phyloP scores from a whole-genome alignment of 2,113 vertebrate genomes.

The Fulica atra region DNA sequence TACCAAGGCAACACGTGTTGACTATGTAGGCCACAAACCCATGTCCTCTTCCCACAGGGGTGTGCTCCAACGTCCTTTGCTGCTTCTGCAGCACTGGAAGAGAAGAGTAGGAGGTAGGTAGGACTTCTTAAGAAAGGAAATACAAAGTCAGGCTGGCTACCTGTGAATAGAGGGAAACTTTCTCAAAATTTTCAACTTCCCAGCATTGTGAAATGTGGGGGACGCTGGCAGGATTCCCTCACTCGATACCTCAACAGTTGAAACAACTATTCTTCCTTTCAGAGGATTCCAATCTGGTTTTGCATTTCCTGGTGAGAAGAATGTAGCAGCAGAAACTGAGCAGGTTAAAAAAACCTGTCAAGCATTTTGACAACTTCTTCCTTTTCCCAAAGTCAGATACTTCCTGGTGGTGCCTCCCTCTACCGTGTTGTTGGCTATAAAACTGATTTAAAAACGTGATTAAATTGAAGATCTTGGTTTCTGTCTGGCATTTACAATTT shows the following conservation, averaged over 20 bases:
- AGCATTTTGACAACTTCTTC: not conserved
- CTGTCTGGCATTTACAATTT: not conserved
- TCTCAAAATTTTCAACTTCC: not conserved
- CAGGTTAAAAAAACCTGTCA: not conserved
- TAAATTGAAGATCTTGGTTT: not conserved
- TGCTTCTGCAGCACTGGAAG: not conserved
- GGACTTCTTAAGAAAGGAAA: not conserved
- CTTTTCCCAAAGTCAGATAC: not conserved
- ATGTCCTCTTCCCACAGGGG: not conserved
- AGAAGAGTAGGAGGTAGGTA: not conserved
- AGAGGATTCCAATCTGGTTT: not conserved
- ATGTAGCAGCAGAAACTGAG: not conserved
- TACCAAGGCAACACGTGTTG: fast-evolving
- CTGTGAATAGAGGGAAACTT: not conserved
- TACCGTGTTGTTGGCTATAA: not conserved
- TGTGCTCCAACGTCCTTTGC: not conserved
- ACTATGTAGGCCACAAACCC: not conserved
- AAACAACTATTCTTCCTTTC: not conserved
- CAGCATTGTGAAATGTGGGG: not conserved
- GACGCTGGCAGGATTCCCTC: not conserved
- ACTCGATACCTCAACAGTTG: not conserved
- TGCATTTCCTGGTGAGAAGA: not conserved
- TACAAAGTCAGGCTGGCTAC: not conserved
- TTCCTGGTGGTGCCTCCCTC: not conserved
- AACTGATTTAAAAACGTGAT: not conserved